Conservation (phyloP, 2,888 invertebrate genomes). For the Zhengitettix transpicula region DNA sequence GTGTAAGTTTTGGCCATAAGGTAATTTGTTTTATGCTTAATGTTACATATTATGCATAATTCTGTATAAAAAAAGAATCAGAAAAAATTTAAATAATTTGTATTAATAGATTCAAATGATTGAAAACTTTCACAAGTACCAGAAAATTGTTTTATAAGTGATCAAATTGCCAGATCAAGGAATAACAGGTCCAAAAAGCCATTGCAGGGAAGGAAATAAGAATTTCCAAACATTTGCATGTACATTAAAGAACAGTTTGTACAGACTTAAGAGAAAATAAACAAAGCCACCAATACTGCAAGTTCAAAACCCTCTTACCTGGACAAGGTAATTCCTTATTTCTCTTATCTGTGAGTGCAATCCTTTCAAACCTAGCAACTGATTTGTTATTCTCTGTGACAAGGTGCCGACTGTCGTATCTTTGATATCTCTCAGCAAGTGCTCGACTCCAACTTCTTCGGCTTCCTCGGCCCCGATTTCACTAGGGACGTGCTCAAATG, state of each 20-base stretch:
- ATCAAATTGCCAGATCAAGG: too few relatives aligned
- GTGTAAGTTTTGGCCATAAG: too few relatives aligned
- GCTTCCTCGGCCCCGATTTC: slow-evolving; percentile 99
- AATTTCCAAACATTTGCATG: not conserved
- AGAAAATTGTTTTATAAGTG: too few relatives aligned
- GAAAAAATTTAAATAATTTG: too few relatives aligned
- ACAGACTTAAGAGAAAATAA: not conserved
- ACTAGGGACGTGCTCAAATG: slow-evolving; percentile 98
- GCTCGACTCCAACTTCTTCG: slow-evolving; percentile 99
- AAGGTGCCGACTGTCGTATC: slow-evolving; percentile 94
- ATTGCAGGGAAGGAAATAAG: not conserved
- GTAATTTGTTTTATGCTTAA: too few relatives aligned
- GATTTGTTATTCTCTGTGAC: slow-evolving; percentile 93
- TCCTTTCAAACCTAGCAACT: slow-evolving; percentile 87
- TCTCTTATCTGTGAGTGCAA: slow-evolving; percentile 83
- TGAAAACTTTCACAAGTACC: too few relatives aligned
- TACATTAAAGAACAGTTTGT: not conserved
- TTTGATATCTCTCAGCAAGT: slow-evolving; percentile 85
- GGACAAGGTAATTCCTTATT: slow-evolving; percentile 77
- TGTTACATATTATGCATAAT: too few relatives aligned
- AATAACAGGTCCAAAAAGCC: not conserved
- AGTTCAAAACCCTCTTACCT: slow-evolving; percentile 27
- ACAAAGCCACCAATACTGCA: too few relatives aligned
- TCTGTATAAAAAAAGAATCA: too few relatives aligned
- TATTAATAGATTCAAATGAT: too few relatives aligned